Base-by-base conservation (phyloP, 2,797 vertebrate genomes). In the Danio jaintianensis region DNA sequence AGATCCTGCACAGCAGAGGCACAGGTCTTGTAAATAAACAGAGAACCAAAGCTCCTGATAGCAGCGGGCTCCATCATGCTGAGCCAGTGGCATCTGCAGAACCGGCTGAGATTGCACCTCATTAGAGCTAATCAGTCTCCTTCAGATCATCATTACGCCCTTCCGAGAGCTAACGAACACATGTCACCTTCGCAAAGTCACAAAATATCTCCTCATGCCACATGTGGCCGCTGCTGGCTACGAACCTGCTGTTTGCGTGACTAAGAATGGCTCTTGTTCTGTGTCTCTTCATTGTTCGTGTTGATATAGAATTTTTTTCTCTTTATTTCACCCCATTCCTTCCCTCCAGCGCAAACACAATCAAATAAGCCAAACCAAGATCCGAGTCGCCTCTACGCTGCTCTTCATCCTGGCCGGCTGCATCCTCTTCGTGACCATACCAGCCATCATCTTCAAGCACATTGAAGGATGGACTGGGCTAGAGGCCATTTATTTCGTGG, bases 311-410 rank as follows among this genome's bases (percentile, higher is more conserved):
- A 3, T 29, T 29, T 29, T 16, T 55, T 76, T 58, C 13, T 73
- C 42, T 63, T 2, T 75, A 15, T 67, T 59, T 68, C 22, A 13
- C 36, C 7, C 59, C 29, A 48, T 55, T 64, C 36, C 11, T 29
- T 5, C 56, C 36, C 48, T 2, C 16, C 81, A 93, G 93, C 90
- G 89, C 18, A 93, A 98, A 93, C 90, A 96, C 87, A 96, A 96
- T 72, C 96, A 97, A 94, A 96, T 97, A 89, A 97, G 96, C 84
- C 97, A 97, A 90, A 98, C 96, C 55, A 97, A 97, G 89, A 97
- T 98, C 89, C 94, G 96, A 1, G 96, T 98, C 85, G 96, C 95
- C 78, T 98, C 96, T 15, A 98, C 97, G 11, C 94, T 98, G 62
- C 92, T 95, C 81, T 98, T 98, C 90, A 96, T 98, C 88, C 89